Percentiles rank a stretch among this genome's conserved stretches.
Conservation (phyloP, 1,140 invertebrate species). For the Sitobion miscanthi region DNA sequence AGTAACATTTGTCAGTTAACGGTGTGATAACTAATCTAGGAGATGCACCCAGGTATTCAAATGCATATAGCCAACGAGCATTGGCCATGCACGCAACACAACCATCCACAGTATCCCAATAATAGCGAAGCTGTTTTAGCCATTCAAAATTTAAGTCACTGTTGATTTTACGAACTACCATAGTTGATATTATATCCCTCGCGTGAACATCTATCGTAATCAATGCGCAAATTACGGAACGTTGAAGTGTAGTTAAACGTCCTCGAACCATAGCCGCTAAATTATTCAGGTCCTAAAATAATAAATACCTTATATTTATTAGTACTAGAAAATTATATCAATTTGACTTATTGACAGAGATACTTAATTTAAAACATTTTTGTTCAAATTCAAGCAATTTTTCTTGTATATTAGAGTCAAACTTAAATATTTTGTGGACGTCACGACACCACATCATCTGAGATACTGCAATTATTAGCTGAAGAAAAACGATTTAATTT, state of each 20-base stretch:
- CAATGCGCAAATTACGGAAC: conserved; percentile 74
- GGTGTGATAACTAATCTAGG: conserved; percentile 82
- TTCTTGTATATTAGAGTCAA: conserved; percentile 62
- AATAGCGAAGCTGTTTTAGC: conserved; percentile 92
- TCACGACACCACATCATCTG: conserved; percentile 85
- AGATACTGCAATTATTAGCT: conserved; percentile 76
- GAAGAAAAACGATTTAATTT: conserved; percentile 11
- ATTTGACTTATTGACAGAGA: not conserved
- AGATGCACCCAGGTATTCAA: conserved; percentile 89
- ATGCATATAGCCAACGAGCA: conserved; percentile 78
- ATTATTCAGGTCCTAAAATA: conserved; percentile 76
- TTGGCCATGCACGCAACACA: conserved; percentile 73
- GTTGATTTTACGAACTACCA: conserved; percentile 72
- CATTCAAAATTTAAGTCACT: conserved; percentile 84
- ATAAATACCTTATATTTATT: conserved; percentile 64
- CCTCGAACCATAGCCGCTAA: conserved; percentile 78
- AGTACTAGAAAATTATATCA: conserved; percentile 63
- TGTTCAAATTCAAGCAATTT: conserved; percentile 58
- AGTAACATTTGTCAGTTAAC: conserved; percentile 84
- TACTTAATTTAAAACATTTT: conserved; percentile 51
- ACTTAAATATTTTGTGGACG: conserved; percentile 73
- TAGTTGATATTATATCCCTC: conserved; percentile 79
- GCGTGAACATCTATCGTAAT: conserved; percentile 65
- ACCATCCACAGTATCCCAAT: conserved; percentile 77
- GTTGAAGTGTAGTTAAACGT: conserved; percentile 72